phyloP scores from a whole-genome alignment of 2,113 vertebrate genomes.

The Gracilinanus agilis region DNA sequence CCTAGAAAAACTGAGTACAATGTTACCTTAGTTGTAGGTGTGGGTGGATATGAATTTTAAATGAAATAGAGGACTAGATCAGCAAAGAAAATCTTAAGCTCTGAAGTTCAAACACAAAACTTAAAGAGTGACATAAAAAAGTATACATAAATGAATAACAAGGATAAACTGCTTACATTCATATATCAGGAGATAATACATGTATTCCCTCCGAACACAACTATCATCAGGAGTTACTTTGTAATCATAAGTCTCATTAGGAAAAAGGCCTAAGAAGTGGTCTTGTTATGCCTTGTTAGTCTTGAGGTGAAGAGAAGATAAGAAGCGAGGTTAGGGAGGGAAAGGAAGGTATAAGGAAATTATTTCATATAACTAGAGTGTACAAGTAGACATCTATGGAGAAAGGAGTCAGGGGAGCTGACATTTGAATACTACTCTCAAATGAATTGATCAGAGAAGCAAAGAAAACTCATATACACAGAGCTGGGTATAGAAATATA shows the following conservation, averaged over 20 bases:
- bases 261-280: background rate
- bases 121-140: background rate
- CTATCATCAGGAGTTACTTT: background rate
- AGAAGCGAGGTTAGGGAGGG: background rate
- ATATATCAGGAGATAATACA: background rate
- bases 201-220: background rate
- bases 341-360: background rate
- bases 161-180: background rate
- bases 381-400: background rate
- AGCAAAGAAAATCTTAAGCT: background rate
- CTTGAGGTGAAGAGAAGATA: background rate
- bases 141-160: background rate
- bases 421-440: background rate
- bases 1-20: background rate
- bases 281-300: background rate
- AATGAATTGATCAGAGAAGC: background rate
- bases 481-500: background rate
- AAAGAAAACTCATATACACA: background rate
- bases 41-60: background rate
- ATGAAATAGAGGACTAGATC: background rate
- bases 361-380: background rate
- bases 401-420: background rate
- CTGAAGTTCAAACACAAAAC: background rate
- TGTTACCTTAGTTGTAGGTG: background rate
- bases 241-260: background rate